phyloP scores from a whole-genome alignment of 92 coral and sea anemone genomes.

The Umimayanthus chanpuru region DNA sequence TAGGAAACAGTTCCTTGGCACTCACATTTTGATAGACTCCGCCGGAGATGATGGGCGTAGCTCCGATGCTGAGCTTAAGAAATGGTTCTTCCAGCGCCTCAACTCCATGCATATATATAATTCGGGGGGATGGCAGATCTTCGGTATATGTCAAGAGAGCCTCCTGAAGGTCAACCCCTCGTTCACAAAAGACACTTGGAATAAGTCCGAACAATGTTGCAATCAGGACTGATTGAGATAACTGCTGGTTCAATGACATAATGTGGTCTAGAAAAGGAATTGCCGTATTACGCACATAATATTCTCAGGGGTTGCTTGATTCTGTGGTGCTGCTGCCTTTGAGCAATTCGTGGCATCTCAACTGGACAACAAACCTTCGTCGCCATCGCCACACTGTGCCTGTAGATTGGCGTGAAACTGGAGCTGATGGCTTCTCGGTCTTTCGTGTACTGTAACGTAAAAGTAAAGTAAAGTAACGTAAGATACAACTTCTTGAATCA shows the following conservation, averaged over 20 bases:
- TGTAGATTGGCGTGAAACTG: too few relatives aligned
- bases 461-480: too few relatives aligned
- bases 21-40: slow-evolving; percentile 20
- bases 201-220: background rate
- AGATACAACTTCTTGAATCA: too few relatives aligned
- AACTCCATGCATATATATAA: background rate
- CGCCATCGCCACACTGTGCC: too few relatives aligned
- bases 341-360: too few relatives aligned
- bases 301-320: too few relatives aligned
- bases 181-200: background rate
- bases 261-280: background rate
- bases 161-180: background rate
- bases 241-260: background rate
- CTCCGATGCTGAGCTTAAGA: background rate
- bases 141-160: background rate
- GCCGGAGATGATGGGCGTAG: slow-evolving; percentile 23
- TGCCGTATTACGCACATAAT: too few relatives aligned
- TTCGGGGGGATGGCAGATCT: background rate
- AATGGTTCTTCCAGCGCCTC: background rate
- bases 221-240: background rate
- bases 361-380: too few relatives aligned
- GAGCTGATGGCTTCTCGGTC: too few relatives aligned
- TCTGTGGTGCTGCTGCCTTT: too few relatives aligned
- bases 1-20: slow-evolving; percentile 25
- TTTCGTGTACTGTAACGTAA: too few relatives aligned